Evolutionary conservation across 1,140 invertebrate genomes (phyloP).

Genomic region (Tetramorium parvispinum): DNA sequence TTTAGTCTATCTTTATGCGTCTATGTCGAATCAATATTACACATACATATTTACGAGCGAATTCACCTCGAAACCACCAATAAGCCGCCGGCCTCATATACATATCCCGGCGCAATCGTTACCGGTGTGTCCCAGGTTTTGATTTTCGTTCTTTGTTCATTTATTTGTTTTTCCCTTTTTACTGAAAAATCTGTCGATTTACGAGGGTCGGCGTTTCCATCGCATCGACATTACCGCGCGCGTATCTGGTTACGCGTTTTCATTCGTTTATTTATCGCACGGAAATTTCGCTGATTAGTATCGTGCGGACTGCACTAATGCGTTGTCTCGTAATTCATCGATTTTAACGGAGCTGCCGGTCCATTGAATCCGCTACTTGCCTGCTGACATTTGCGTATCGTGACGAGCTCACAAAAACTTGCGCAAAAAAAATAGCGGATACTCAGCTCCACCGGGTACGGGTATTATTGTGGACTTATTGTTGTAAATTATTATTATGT

Average conservation of each 20-base stretch:
- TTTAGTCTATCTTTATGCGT: conserved; percentile 76
- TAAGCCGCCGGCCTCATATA: conserved; percentile 73
- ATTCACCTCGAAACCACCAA: conserved; percentile 74
- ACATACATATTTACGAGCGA: conserved; percentile 73
- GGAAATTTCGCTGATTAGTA: conserved; percentile 85
- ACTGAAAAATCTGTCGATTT: conserved; percentile 80
- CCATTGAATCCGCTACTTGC: conserved; percentile 81
- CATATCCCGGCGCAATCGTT: conserved; percentile 71
- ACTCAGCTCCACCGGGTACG: not conserved
- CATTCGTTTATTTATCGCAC: conserved; percentile 81
- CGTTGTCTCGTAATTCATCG: conserved; percentile 85
- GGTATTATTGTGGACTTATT: conserved; percentile 41
- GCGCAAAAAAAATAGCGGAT: conserved; percentile 35
- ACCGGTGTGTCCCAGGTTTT: conserved; percentile 68
- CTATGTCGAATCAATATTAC: conserved; percentile 76
- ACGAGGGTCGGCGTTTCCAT: conserved; percentile 80
- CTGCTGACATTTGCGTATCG: conserved; percentile 64
- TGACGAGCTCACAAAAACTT: conserved; percentile 67
- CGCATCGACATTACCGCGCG: conserved; percentile 81
- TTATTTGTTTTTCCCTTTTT: conserved; percentile 74
- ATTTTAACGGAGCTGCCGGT: conserved; percentile 83
- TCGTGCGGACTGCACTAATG: conserved; percentile 84
- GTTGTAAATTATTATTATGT: conserved; percentile 41
- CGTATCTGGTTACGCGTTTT: conserved; percentile 81
- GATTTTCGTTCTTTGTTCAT: conserved; percentile 74